Base-by-base conservation (phyloP, 2,113 vertebrate species). In the Elachura formosa region DNA sequence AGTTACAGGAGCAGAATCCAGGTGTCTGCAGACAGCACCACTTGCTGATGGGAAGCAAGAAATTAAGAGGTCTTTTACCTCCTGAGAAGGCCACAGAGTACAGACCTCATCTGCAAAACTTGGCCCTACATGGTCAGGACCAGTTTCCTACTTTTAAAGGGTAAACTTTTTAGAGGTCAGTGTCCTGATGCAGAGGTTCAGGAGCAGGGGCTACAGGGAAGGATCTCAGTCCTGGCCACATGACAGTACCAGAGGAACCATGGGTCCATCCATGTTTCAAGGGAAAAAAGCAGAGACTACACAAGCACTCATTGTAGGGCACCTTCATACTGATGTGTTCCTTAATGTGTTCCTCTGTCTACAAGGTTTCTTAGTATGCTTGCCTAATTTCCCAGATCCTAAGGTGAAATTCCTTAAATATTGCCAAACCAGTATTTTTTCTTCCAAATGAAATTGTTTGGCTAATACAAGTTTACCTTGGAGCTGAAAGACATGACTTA, bases 161-260 rank as follows among this genome's bases (percentile, higher is more conserved):
- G 3, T 23, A 26, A 26, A 23, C 17, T 59, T 41, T 25, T 33
- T 25, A 23, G 40, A 3, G 4, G 25, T 2, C 25, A 6, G 0
- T 18, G 49, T 38, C 43, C 26, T 40, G 45, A 46, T 4, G 18
- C 43, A 75, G 49, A 67, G 24, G 25, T 23, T 6, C 24, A 71
- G 79, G 41, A 68, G 34, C 33, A 29, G 40, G 26, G 7, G 6
- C 74, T 21, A 3, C 49, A 69, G 52, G 40, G 58, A 43, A 48
- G 34, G 43, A 52, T 2, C 1, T 43, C 4, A 5, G 16, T 10
- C 22, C 61, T 45, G 6, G 31, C 15, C 31, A 11, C 0, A 0
- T 18, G 41, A 15, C 14, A 56, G 13, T 25, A 31, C 11, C 48
- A 52, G 20, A 24, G 41, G 16, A 22, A 9, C 5, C 6, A 5